phyloP scores from a whole-genome alignment of 2,797 vertebrate genomes.

The Telmatherina bonti region DNA sequence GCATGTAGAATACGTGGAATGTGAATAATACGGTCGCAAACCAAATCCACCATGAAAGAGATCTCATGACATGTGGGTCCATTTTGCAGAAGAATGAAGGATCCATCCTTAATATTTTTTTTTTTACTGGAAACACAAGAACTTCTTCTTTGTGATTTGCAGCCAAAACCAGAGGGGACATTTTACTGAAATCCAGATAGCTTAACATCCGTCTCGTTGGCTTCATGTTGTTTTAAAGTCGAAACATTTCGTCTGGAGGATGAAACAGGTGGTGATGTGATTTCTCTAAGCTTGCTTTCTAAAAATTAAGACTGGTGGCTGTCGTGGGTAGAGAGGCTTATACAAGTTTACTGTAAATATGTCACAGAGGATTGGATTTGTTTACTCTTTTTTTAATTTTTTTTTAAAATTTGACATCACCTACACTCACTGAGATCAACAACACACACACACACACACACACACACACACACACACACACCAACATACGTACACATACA shows the following conservation, averaged over 20 bases:
- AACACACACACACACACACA: too few relatives aligned
- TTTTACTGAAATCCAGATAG: slow-evolving; percentile 75
- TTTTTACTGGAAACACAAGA: slow-evolving; percentile 58
- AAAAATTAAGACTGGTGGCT: slow-evolving; percentile 33
- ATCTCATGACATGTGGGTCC: slow-evolving; percentile 44
- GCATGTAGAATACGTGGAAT: slow-evolving; percentile 23
- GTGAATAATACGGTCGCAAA: slow-evolving; percentile 53
- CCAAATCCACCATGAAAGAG: slow-evolving; percentile 40
- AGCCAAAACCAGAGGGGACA: slow-evolving; percentile 54
- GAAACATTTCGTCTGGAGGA: slow-evolving; percentile 65
- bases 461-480: not conserved
- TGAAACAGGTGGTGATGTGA: slow-evolving; percentile 45
- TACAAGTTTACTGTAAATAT: slow-evolving; percentile 5
- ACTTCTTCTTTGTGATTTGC: slow-evolving; percentile 60
- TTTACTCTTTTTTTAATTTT: slow-evolving; percentile 41
- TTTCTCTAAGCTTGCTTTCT: slow-evolving; percentile 58
- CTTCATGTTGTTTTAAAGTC: slow-evolving; percentile 61
- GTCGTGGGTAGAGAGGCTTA: slow-evolving; percentile 21
- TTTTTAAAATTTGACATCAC: too few relatives aligned
- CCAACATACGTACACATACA: too few relatives aligned
- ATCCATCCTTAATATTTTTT: slow-evolving; percentile 69
- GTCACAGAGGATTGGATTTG: slow-evolving; percentile 38
- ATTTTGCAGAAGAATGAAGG: slow-evolving; percentile 55
- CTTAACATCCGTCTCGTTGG: slow-evolving; percentile 68
- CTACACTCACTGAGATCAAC: too few relatives aligned